phyloP scores from a whole-genome alignment of 1,140 invertebrate genomes.

The Homalodisca vitripennis region DNA sequence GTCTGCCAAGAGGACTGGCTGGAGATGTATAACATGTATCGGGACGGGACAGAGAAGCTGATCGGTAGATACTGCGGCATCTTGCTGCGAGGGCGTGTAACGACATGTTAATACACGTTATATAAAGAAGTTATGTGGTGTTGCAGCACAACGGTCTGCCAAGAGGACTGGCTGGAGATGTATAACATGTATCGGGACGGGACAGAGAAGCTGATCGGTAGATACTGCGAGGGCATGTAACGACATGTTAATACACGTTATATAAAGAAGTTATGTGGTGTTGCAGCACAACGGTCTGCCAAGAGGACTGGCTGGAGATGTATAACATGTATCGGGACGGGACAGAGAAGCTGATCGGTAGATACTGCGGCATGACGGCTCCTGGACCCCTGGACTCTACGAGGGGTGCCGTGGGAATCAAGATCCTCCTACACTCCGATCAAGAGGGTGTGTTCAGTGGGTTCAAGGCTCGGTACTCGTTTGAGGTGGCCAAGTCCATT shows the following conservation, averaged over 20 bases:
- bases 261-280: too few species aligned
- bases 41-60: constrained; percentile 73
- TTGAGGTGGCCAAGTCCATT: constrained; percentile 81
- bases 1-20: constrained; percentile 90
- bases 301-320: constrained; percentile 91
- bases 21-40: constrained; percentile 86
- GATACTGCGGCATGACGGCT: constrained; percentile 79
- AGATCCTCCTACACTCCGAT: constrained; percentile 82
- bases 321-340: constrained; percentile 82
- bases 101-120: too few species aligned
- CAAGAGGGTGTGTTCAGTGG: constrained; percentile 80
- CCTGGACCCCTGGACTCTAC: constrained; percentile 90
- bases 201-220: constrained; percentile 76
- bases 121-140: too few species aligned
- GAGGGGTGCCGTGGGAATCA: constrained; percentile 76
- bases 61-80: constrained; percentile 83
- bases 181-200: constrained; percentile 82
- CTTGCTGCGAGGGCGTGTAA: too few species aligned
- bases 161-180: constrained; percentile 91
- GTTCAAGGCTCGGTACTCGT: constrained; percentile 87
- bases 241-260: too few species aligned
- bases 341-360: constrained; percentile 76
- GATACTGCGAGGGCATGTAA: too few species aligned
- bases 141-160: constrained; percentile 66
- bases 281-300: constrained; percentile 67